These are phyloP conservation scores for Biston stratarius DNA, from an alignment of 2,888 invertebrate species.

Conservation along the genomic window DNA sequence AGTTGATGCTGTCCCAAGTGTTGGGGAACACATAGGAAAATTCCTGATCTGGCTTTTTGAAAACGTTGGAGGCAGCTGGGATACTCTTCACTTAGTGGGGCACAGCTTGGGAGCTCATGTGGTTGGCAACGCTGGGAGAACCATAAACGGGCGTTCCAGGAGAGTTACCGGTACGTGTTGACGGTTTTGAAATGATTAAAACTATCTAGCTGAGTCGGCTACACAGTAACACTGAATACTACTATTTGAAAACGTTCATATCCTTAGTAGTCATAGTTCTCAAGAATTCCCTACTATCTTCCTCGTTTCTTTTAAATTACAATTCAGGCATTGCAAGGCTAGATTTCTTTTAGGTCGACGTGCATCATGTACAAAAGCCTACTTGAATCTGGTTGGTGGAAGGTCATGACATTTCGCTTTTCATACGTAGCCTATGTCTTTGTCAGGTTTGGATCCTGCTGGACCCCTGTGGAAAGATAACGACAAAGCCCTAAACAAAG, in stretches of 20 bases:
- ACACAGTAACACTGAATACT: too few relatives aligned
- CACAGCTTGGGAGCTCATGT: slow-evolving; percentile 77
- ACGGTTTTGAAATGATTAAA: not conserved
- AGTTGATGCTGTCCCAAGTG: slow-evolving; percentile 60
- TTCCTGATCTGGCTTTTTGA: slow-evolving; percentile 69
- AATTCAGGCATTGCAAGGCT: too few relatives aligned
- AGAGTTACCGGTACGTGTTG: slow-evolving; percentile 67
- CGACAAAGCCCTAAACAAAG: slow-evolving; percentile 57
- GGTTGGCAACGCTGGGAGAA: slow-evolving; percentile 69
- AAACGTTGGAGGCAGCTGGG: slow-evolving; percentile 67
- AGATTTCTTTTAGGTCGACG: too few relatives aligned
- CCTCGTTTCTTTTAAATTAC: too few relatives aligned
- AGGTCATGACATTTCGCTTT: too few relatives aligned
- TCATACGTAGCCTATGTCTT: too few relatives aligned
- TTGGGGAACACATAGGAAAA: slow-evolving; percentile 65
- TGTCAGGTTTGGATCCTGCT: slow-evolving; percentile 71
- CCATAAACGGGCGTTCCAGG: slow-evolving; percentile 52
- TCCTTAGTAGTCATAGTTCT: too few relatives aligned
- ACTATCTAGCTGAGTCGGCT: too few relatives aligned
- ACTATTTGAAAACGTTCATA: too few relatives aligned
- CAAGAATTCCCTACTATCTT: too few relatives aligned
- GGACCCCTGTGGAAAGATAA: slow-evolving; percentile 67
- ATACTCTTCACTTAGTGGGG: slow-evolving; percentile 71
- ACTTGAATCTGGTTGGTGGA: too few relatives aligned
- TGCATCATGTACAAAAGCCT: not conserved